phyloP scores from a whole-genome alignment of 2,888 invertebrate species.

The Drosophila glabriapex region DNA sequence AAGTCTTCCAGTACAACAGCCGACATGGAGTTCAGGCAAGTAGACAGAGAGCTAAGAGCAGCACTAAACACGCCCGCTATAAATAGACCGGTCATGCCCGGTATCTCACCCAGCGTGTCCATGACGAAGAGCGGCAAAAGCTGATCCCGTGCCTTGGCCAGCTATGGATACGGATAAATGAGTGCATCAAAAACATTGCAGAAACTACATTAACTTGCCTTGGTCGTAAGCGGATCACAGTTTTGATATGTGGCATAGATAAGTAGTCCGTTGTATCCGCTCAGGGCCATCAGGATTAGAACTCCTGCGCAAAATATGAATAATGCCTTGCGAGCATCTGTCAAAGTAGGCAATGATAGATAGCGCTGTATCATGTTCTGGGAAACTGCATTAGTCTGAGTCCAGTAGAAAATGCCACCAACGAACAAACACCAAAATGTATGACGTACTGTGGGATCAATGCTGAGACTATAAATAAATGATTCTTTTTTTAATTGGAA shows the following conservation, averaged over 20 bases:
- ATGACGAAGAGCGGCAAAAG: slow-evolving; percentile 94
- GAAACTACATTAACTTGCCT: slow-evolving; percentile 70
- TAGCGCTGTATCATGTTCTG: slow-evolving; percentile 96
- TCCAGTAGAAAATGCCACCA: slow-evolving; percentile 92
- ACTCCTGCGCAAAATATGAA: slow-evolving; percentile 87
- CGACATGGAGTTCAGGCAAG: slow-evolving; percentile 92
- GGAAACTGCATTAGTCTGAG: slow-evolving; percentile 92
- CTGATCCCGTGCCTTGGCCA: slow-evolving; percentile 91
- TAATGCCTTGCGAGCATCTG: slow-evolving; percentile 87
- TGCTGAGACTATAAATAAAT: slow-evolving; percentile 88
- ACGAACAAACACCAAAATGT: slow-evolving; percentile 92
- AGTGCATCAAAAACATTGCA: background rate
- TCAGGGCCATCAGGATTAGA: slow-evolving; percentile 86
- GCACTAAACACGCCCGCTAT: slow-evolving; percentile 96
- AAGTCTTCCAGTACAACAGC: slow-evolving; percentile 92
- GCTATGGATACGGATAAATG: slow-evolving; percentile 79
- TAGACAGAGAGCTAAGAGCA: slow-evolving; percentile 92
- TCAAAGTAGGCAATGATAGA: slow-evolving; percentile 90
- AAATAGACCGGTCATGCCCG: slow-evolving; percentile 94
- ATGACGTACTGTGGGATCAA: slow-evolving; percentile 92
- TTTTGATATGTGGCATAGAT: slow-evolving; percentile 88
- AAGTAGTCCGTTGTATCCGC: slow-evolving; percentile 88
- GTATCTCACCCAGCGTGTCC: slow-evolving; percentile 91
- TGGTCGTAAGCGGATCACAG: slow-evolving; percentile 89
- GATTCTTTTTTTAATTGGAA: background rate